Percentiles rank a stretch among this genome's conserved stretches.
Conservation (phyloP, 2,113 vertebrate species). For the Semnopithecus entellus region DNA sequence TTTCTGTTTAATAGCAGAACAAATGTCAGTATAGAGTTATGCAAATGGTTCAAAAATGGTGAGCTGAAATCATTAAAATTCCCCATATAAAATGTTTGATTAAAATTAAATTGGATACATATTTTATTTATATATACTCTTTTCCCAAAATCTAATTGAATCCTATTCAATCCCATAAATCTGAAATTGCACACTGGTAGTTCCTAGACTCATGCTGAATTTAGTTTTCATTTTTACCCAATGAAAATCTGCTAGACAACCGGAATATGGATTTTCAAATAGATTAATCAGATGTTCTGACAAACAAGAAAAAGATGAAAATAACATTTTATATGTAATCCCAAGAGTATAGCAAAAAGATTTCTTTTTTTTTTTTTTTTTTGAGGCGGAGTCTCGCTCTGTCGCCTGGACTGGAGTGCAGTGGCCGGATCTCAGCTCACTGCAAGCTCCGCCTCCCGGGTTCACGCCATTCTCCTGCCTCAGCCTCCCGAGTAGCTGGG, state of each 20-base stretch:
- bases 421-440: too few relatives aligned
- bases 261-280: constrained; percentile 15
- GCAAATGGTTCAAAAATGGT: constrained; percentile 7
- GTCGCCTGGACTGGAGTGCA: too few relatives aligned
- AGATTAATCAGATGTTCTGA: constrained; percentile 41
- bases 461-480: too few relatives aligned
- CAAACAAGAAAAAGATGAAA: not conserved
- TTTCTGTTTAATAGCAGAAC: constrained; percentile 61
- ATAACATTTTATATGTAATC: constrained; percentile 3
- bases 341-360: not conserved
- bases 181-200: not conserved
- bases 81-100: constrained; percentile 38
- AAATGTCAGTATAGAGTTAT: constrained; percentile 16
- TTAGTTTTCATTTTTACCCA: constrained; percentile 32
- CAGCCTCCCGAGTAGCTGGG: too few relatives aligned
- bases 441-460: too few relatives aligned
- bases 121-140: not conserved
- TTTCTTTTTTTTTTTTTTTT: too few relatives aligned
- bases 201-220: not conserved
- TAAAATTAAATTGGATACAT: constrained; percentile 35
- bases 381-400: too few relatives aligned
- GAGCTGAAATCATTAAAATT: constrained; percentile 57
- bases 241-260: constrained; percentile 32
- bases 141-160: not conserved
- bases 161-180: not conserved